These are phyloP conservation scores for Rhagophthalmus giganteus DNA, from an alignment of 2,888 invertebrate species.

Conservation along the genomic window DNA sequence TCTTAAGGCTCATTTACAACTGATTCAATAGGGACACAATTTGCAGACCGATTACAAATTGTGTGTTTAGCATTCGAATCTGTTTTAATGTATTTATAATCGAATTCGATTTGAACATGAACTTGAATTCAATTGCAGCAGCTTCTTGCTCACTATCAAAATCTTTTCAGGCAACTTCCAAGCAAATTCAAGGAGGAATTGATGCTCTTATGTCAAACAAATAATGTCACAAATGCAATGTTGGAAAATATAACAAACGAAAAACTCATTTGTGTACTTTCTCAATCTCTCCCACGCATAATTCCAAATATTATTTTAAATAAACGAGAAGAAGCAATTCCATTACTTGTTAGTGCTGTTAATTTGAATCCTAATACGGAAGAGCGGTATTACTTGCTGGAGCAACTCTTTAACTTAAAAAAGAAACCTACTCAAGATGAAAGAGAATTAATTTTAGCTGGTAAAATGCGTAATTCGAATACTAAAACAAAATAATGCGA, in stretches of 20 bases:
- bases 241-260: conserved; percentile 53
- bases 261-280: conserved; percentile 58
- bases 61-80: no score
- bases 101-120: no score
- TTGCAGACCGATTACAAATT: no score
- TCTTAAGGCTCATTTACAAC: no score
- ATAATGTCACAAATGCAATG: conserved; percentile 48
- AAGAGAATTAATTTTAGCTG: conserved; percentile 61
- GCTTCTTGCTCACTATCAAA: no score
- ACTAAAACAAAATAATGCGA: no score
- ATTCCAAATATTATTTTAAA: conserved; percentile 70
- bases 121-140: no score
- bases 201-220: conserved; percentile 56
- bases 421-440: conserved; percentile 71
- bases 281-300: conserved; percentile 63
- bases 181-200: conserved; percentile 60
- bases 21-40: no score
- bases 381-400: conserved; percentile 66
- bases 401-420: conserved; percentile 70
- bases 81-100: no score
- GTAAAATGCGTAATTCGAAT: no score
- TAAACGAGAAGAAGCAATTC: conserved; percentile 70
- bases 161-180: conserved; percentile 56
- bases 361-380: conserved; percentile 61
- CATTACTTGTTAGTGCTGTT: conserved; percentile 65